These are phyloP conservation scores for Temnopleurus reevesii DNA, from an alignment of 53 echinoderm and acorn worm genomes.

Conservation along the genomic window DNA sequence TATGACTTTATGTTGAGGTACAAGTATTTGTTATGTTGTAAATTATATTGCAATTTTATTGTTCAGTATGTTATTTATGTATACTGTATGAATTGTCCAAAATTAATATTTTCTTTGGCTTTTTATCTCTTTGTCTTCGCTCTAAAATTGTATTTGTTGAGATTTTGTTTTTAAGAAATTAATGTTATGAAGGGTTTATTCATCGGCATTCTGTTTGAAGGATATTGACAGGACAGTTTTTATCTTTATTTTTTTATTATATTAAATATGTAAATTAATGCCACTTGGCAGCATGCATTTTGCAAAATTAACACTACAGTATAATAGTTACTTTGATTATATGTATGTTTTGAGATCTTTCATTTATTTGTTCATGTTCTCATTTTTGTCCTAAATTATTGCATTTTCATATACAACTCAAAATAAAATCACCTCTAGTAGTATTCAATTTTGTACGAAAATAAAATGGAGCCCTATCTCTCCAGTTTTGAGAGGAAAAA, in stretches of 20 bases:
- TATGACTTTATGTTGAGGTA: not conserved
- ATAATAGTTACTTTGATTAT: too few species aligned
- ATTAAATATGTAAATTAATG: not conserved
- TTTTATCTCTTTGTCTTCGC: not conserved
- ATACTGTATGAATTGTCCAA: not conserved
- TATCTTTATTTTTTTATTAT: too few species aligned
- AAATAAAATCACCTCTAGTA: not conserved
- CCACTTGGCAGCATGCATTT: too few species aligned
- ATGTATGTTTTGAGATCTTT: too few species aligned
- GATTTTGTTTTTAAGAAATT: not conserved
- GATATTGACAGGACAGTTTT: too few species aligned
- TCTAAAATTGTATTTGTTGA: not conserved
- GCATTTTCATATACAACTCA: not conserved
- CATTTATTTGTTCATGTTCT: too few species aligned
- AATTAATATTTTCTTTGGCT: not conserved
- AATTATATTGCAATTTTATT: slow-evolving; percentile 21
- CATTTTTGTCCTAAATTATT: not conserved
- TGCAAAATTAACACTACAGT: too few species aligned
- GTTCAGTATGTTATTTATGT: slow-evolving; percentile 27
- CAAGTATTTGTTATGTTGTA: not conserved
- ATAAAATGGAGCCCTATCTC: not conserved
- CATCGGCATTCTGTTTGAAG: too few species aligned
- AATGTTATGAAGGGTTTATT: not conserved
- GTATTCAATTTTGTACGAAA: not conserved
- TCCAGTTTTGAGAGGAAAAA: not conserved